Conservation (phyloP, 2,797 vertebrate genomes). For the Lepus townsendii region DNA sequence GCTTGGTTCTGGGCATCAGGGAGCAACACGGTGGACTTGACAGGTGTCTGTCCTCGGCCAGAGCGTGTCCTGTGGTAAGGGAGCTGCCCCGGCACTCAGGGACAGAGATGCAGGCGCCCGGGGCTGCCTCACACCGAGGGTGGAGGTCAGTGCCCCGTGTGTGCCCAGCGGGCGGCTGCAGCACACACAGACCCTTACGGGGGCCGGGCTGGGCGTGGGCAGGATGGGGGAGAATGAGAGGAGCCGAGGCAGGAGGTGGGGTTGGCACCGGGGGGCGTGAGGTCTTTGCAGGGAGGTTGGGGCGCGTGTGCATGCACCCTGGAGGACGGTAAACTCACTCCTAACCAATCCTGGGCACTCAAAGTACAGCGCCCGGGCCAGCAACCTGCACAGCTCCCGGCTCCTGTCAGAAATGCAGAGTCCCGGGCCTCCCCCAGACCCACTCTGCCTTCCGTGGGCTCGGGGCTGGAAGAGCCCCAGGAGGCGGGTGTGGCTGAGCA, state of each 20-base stretch:
- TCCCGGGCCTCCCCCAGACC: background rate
- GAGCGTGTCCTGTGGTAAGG: background rate
- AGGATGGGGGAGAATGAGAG: background rate
- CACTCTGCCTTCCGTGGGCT: too few species aligned
- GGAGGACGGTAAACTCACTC: background rate
- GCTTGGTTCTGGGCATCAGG: background rate
- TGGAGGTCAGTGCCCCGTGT: fast-evolving
- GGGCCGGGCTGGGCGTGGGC: fast-evolving
- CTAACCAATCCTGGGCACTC: background rate
- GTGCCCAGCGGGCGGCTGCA: background rate
- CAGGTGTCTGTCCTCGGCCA: background rate
- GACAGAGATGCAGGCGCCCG: background rate
- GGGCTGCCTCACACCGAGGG: background rate
- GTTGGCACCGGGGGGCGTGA: background rate
- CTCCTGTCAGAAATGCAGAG: too few species aligned
- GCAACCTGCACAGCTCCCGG: background rate
- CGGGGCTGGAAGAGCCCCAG: too few species aligned
- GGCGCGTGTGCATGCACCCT: background rate
- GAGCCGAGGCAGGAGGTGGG: too few species aligned
- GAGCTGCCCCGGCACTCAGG: too few species aligned
- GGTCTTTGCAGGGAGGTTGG: background rate
- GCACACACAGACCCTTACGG: background rate
- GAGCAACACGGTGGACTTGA: too few species aligned
- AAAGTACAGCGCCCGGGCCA: background rate
- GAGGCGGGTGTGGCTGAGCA: too few species aligned